Conservation (phyloP, 2,113 vertebrate genomes). For the Dissostichus mawsoni region DNA sequence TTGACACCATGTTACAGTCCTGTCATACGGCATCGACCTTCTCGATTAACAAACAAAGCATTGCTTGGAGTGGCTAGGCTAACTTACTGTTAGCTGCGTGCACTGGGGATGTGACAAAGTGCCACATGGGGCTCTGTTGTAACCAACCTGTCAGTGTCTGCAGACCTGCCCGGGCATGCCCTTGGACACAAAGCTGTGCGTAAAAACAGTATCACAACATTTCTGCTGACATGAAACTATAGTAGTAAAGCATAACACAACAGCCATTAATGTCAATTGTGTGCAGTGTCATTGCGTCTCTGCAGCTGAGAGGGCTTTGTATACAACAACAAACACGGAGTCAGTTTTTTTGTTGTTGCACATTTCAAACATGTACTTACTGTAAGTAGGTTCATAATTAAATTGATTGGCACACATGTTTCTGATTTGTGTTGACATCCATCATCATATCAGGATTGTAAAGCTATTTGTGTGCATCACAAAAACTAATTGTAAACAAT, state of each 20-base stretch:
- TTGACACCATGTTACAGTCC: slow-evolving; percentile 24
- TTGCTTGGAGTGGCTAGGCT: slow-evolving; percentile 52
- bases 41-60: slow-evolving; percentile 15
- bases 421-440: neutral
- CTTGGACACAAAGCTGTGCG: slow-evolving; percentile 1
- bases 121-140: slow-evolving; percentile 63
- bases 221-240: neutral
- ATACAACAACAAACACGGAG: neutral
- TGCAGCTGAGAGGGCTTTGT: neutral
- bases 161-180: slow-evolving; percentile 45
- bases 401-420: neutral
- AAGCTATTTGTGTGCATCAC: neutral
- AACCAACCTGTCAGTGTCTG: slow-evolving; percentile 44
- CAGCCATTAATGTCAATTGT: neutral
- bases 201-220: neutral
- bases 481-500: too few species aligned
- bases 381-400: neutral
- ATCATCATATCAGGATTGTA: neutral
- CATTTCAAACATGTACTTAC: neutral
- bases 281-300: neutral
- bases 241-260: neutral
- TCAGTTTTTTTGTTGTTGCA: neutral
- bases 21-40: slow-evolving; percentile 54
- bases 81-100: slow-evolving; percentile 35
- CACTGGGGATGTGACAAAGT: slow-evolving; percentile 17